Evolutionary conservation across 2,888 invertebrate genomes (phyloP).

Genomic region (Anaspis maculata): DNA sequence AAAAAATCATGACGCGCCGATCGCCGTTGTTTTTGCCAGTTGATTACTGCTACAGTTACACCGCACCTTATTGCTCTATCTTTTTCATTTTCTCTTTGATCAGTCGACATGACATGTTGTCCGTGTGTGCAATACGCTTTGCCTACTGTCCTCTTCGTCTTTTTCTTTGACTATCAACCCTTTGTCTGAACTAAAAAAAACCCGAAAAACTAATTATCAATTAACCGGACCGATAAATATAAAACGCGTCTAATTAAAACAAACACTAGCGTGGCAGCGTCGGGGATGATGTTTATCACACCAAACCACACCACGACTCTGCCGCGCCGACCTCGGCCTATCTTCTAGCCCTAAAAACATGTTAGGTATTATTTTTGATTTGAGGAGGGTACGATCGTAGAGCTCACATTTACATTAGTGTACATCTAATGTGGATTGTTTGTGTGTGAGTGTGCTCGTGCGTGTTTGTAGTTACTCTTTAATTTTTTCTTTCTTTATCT

Average conservation of each 20-base stretch:
- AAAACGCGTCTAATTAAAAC: too few relatives aligned
- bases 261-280: slow-evolving; percentile 28
- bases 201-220: slow-evolving; percentile 29
- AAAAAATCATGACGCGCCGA: slow-evolving; percentile 1
- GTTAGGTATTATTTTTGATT: slow-evolving; percentile 23
- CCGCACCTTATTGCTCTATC: slow-evolving; percentile 8
- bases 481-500: slow-evolving; percentile 3
- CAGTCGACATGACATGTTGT: slow-evolving; percentile 16
- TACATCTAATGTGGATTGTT: slow-evolving; percentile 30
- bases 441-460: slow-evolving; percentile 26
- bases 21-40: too few relatives aligned
- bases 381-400: slow-evolving; percentile 44
- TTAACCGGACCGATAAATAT: slow-evolving; percentile 23
- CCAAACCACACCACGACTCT: slow-evolving; percentile 23
- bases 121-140: slow-evolving; percentile 33
- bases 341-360: slow-evolving; percentile 22
- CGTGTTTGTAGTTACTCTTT: slow-evolving; percentile 20
- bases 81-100: slow-evolving; percentile 13
- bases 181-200: too few relatives aligned
- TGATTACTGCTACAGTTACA: too few relatives aligned
- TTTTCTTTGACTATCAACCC: slow-evolving; percentile 41
- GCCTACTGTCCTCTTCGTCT: slow-evolving; percentile 35
- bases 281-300: slow-evolving; percentile 18
- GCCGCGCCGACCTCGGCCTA: slow-evolving; percentile 37
- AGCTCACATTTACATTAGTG: slow-evolving; percentile 30